Evolutionary conservation across 2,888 invertebrate species (phyloP), one percentile per base, ranked within the genome.

Genomic region (Rotaria sp.): DNA sequence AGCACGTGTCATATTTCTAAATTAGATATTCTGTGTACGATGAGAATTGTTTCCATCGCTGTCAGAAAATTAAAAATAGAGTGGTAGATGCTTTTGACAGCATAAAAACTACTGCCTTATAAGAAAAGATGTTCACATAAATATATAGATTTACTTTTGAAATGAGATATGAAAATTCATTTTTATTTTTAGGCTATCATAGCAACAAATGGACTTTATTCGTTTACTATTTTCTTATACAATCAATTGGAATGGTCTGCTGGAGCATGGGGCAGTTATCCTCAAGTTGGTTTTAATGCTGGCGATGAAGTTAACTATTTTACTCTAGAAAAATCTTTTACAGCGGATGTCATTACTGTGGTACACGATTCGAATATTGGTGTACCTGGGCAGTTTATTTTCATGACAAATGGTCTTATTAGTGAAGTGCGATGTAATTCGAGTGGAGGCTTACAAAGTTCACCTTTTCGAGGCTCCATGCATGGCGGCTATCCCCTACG

Each of bases 131-230:
- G n/a, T n/a, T n/a, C n/a, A n/a, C n/a, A n/a, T n/a, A n/a, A n/a
- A n/a, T n/a, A n/a, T n/a, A n/a, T n/a, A n/a, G n/a, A n/a, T n/a
- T n/a, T n/a, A n/a, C n/a, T n/a, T n/a, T n/a, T n/a, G n/a, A n/a
- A n/a, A n/a, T n/a, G n/a, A n/a, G n/a, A n/a, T n/a, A n/a, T n/a
- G n/a, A n/a, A n/a, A n/a, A n/a, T n/a, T n/a, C n/a, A n/a, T n/a
- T 50, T 18, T 50, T 2, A 15, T 2, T 50, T 50, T 50, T 88
- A 88, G 85, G 59, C 87, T 0, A 85, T 88, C 18, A 15, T 89
- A 21, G 55, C 88, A 26, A 88, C 88, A 7, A 88, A 88, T 50
- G 67, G 74, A 13, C 7, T 26, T 26, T 35, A 86, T 80, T 86
- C 84, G 13, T 86, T 86, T 50, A 67, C 86, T 35, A 84, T 86